phyloP scores from a whole-genome alignment of 2,888 invertebrate genomes.

The Mythimna ferrago region DNA sequence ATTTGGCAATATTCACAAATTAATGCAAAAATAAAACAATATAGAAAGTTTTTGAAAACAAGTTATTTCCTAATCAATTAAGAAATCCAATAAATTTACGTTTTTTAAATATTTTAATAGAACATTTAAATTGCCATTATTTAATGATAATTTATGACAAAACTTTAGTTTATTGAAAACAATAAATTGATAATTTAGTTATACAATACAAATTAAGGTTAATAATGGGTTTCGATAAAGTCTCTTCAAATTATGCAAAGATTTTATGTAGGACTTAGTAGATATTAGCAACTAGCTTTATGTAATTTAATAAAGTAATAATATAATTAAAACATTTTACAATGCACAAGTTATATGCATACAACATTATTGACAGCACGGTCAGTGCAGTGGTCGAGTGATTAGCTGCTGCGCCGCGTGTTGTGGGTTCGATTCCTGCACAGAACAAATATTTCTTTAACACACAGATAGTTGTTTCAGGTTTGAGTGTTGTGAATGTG shows the following conservation, averaged over 20 bases:
- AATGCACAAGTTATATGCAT: not conserved
- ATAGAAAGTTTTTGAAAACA: constrained; percentile 35
- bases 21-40: constrained; percentile 25
- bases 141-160: constrained; percentile 43
- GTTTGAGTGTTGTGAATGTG: too few species aligned
- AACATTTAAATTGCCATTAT: constrained; percentile 35
- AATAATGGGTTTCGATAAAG: constrained; percentile 39
- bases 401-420: too few species aligned
- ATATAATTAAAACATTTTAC: not conserved
- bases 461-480: too few species aligned
- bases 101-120: constrained; percentile 21
- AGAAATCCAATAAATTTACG: constrained; percentile 18
- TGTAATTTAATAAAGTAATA: not conserved
- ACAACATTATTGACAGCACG: not conserved
- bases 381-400: too few species aligned
- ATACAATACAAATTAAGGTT: constrained; percentile 30
- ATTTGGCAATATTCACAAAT: constrained; percentile 24
- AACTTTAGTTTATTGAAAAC: constrained; percentile 33
- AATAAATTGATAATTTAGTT: constrained; percentile 44
- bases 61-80: constrained; percentile 31
- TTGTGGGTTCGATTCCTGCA: too few species aligned
- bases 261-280: constrained; percentile 37
- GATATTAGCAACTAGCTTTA: constrained; percentile 16
- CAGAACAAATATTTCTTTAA: too few species aligned
- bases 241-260: constrained; percentile 34